These are phyloP conservation scores for Rhynchomys soricoides DNA, from an alignment of 2,113 vertebrate genomes.

Conservation along the genomic window DNA sequence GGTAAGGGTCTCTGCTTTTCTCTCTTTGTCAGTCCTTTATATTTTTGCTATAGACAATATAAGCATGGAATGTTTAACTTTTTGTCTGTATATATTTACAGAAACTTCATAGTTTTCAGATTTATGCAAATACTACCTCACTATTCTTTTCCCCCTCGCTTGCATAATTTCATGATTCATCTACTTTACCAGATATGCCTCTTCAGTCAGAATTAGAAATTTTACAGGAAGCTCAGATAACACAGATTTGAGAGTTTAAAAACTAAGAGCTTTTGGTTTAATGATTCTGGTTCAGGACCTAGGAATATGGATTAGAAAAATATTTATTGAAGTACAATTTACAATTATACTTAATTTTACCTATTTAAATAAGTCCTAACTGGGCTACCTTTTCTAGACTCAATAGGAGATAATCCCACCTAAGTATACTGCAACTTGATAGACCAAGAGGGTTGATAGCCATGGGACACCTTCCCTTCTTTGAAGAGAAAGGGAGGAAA, in stretches of 20 bases:
- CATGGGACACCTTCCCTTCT: too few species aligned
- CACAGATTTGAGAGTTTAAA: background rate
- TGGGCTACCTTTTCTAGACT: too few species aligned
- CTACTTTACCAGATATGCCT: background rate
- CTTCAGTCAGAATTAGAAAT: background rate
- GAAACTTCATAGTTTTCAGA: background rate
- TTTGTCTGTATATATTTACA: background rate
- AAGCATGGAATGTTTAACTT: background rate
- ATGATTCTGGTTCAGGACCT: background rate
- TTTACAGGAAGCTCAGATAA: background rate
- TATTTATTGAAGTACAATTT: background rate
- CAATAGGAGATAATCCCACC: too few species aligned
- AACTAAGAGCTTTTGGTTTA: background rate
- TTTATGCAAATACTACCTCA: background rate
- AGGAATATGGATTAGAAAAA: background rate
- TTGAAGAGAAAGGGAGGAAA: background rate
- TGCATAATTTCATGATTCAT: background rate
- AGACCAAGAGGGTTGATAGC: too few species aligned
- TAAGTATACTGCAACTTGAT: too few species aligned
- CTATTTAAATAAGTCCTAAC: background rate
- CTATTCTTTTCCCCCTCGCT: background rate
- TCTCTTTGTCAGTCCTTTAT: background rate
- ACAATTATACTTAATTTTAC: background rate
- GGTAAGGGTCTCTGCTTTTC: background rate
- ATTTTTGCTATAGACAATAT: background rate